These are phyloP conservation scores for Ictidomys tridecemlineatus DNA, from an alignment of 2,113 vertebrate genomes.

Conservation along the genomic window DNA sequence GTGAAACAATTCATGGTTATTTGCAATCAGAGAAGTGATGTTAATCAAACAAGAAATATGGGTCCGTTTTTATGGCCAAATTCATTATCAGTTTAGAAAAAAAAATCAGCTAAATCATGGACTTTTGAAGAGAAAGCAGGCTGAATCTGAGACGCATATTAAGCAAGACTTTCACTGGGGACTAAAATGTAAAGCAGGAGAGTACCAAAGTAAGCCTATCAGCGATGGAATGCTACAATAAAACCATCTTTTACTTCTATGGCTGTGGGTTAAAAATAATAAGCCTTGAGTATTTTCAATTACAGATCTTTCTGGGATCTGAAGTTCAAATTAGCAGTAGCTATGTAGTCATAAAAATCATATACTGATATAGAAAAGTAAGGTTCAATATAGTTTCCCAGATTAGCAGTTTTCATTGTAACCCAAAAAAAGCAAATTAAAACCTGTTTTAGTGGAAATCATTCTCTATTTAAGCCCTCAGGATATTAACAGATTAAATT, in stretches of 20 bases:
- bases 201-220: neutral
- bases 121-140: neutral
- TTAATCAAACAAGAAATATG: neutral
- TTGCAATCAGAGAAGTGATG: neutral
- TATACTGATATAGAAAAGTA: neutral
- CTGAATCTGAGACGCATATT: neutral
- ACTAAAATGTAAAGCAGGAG: neutral
- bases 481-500: neutral
- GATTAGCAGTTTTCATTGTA: neutral
- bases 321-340: neutral
- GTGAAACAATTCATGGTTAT: neutral
- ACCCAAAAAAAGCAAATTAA: neutral
- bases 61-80: neutral
- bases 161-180: neutral
- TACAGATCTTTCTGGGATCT: neutral
- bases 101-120: neutral
- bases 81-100: neutral
- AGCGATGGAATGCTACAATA: neutral
- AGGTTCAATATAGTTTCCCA: neutral
- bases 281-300: neutral
- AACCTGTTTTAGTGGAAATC: neutral
- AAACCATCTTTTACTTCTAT: neutral
- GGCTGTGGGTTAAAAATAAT: neutral
- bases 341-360: neutral
- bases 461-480: neutral